These are phyloP conservation scores for Donacobius atricapilla DNA, from an alignment of 2,113 vertebrate species.

Conservation along the genomic window DNA sequence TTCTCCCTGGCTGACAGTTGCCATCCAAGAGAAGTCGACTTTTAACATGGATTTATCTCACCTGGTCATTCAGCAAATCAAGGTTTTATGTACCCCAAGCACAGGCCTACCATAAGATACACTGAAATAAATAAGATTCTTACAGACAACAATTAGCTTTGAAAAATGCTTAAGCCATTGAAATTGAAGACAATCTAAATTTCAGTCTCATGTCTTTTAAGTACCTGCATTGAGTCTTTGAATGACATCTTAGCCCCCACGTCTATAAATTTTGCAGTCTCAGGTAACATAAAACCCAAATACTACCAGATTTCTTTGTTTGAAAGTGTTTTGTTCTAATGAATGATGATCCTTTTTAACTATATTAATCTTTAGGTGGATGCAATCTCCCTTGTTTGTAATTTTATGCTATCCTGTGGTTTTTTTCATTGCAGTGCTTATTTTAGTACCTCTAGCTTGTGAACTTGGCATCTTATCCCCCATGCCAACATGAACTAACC, in stretches of 20 bases:
- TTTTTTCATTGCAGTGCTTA: neutral
- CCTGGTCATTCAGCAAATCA: neutral
- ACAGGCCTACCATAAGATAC: neutral
- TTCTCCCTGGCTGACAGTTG: neutral
- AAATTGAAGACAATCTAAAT: neutral
- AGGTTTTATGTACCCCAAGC: neutral
- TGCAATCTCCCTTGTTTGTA: neutral
- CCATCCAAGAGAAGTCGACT: neutral
- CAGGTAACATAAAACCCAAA: neutral
- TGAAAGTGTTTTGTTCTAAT: neutral
- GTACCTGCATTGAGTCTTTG: neutral
- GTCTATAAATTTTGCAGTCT: neutral
- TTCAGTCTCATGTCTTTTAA: neutral
- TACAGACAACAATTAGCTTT: neutral
- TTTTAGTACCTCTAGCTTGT: neutral
- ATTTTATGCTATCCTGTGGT: neutral
- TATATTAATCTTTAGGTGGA: neutral
- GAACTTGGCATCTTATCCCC: neutral
- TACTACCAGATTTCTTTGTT: neutral
- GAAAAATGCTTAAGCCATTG: neutral
- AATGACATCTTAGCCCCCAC: neutral
- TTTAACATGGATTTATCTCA: neutral
- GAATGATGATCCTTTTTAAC: neutral
- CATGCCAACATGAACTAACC: neutral
- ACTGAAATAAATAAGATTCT: neutral